These are phyloP conservation scores for Schrankia costaestrigalis DNA, from an alignment of 2,888 invertebrate species.

Conservation along the genomic window DNA sequence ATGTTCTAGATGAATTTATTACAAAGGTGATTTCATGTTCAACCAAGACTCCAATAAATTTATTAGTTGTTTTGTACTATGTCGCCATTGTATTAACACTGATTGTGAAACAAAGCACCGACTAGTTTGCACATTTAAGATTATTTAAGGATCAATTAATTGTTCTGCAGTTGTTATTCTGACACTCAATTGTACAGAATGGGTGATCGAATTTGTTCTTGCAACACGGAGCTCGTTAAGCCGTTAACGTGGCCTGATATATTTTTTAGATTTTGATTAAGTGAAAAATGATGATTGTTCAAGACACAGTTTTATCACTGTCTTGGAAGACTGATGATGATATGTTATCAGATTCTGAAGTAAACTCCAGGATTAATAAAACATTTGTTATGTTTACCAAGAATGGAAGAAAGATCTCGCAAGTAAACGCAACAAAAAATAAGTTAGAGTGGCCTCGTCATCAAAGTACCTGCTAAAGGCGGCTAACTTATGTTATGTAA, in stretches of 20 bases:
- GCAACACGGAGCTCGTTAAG: conserved; percentile 7
- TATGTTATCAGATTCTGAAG: conserved; percentile 3
- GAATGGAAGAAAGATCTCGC: no score
- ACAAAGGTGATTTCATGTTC: no score
- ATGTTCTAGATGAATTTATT: no score
- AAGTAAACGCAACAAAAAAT: not conserved
- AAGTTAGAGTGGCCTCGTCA: not conserved
- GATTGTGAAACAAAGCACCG: no score
- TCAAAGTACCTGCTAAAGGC: not conserved
- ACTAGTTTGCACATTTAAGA: conserved; percentile 8
- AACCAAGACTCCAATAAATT: no score
- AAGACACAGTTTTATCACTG: conserved; percentile 5
- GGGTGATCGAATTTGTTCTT: conserved; percentile 16
- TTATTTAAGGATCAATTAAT: no score
- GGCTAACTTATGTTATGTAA: no score
- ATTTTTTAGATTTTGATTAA: conserved; percentile 10
- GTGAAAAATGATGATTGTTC: conserved; percentile 10
- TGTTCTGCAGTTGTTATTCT: conserved; percentile 7
- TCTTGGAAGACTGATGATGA: conserved; percentile 4
- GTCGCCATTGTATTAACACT: no score
- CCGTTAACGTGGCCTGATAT: conserved; percentile 5
- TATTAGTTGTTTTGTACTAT: no score
- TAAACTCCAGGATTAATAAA: no score
- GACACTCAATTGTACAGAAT: conserved; percentile 22
- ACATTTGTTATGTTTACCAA: no score